Evolutionary conservation across 2,888 invertebrate species (phyloP).

Genomic region (Lasioglossum villosulum): DNA sequence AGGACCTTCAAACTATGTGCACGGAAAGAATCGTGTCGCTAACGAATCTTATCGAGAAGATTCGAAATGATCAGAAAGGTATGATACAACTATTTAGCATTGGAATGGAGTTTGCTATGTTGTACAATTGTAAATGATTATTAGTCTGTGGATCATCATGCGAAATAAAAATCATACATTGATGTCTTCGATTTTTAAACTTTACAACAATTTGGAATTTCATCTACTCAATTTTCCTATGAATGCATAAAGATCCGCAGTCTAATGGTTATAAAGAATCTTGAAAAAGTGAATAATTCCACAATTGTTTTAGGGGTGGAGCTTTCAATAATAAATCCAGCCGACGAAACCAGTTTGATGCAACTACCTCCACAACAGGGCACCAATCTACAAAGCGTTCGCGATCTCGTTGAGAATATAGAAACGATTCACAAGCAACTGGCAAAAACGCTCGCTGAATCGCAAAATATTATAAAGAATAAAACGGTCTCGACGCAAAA

Average conservation of each 20-base stretch:
- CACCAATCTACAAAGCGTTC: slow-evolving; percentile 71
- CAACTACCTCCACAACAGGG: slow-evolving; percentile 62
- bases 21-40: slow-evolving; percentile 86
- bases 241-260: too few relatives aligned
- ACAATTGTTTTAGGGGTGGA: slow-evolving; percentile 72
- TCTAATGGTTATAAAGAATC: neutral
- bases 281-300: neutral
- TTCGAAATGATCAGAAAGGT: slow-evolving; percentile 85
- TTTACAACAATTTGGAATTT: too few relatives aligned
- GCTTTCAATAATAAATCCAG: slow-evolving; percentile 71
- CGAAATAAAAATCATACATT: too few relatives aligned
- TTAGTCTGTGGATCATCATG: neutral
- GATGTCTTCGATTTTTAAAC: too few relatives aligned
- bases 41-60: slow-evolving; percentile 86
- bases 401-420: slow-evolving; percentile 77
- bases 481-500: slow-evolving; percentile 28
- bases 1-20: slow-evolving; percentile 86
- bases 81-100: neutral
- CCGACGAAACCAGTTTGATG: slow-evolving; percentile 75
- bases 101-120: neutral
- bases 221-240: too few relatives aligned
- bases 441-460: slow-evolving; percentile 77
- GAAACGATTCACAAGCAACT: slow-evolving; percentile 78
- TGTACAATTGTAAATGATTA: neutral
- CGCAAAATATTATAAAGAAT: slow-evolving; percentile 75